These are phyloP conservation scores for Mastacembelus armatus DNA, from an alignment of 2,797 vertebrate species.

Conservation along the genomic window DNA sequence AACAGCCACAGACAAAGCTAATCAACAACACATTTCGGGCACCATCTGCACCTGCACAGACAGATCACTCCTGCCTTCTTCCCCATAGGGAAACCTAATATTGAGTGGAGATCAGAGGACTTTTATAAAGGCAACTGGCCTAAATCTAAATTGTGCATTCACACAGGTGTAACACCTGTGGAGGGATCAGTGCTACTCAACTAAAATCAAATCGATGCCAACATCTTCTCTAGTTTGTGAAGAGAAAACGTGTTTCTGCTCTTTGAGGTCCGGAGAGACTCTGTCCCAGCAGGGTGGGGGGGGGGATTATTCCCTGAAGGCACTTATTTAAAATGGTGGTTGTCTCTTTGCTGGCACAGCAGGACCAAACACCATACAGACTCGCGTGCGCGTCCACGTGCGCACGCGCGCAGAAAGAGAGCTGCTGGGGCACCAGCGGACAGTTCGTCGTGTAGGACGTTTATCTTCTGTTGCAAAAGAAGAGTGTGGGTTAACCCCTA, in stretches of 20 bases:
- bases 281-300: conserved; percentile 70
- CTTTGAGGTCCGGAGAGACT: conserved; percentile 64
- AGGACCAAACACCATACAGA: conserved; percentile 52
- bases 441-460: conserved; percentile 58
- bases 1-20: conserved; percentile 30
- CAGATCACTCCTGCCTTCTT: conserved; percentile 64
- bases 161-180: conserved; percentile 80
- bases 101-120: conserved; percentile 63
- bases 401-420: conserved; percentile 16
- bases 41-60: conserved; percentile 71
- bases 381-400: conserved; percentile 5
- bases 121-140: conserved; percentile 53
- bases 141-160: conserved; percentile 61
- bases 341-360: conserved; percentile 72
- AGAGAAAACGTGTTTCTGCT: conserved; percentile 61
- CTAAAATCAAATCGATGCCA: conserved; percentile 56
- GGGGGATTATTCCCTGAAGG: conserved; percentile 71
- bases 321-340: conserved; percentile 83
- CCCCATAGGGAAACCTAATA: conserved; percentile 67
- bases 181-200: conserved; percentile 63
- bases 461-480: conserved; percentile 34
- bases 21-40: conserved; percentile 50
- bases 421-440: conserved; percentile 46
- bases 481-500: conserved; percentile 31
- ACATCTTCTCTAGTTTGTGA: conserved; percentile 57